Base-by-base conservation (phyloP, 2,113 vertebrate genomes). In the Xyliphius kryptos region DNA sequence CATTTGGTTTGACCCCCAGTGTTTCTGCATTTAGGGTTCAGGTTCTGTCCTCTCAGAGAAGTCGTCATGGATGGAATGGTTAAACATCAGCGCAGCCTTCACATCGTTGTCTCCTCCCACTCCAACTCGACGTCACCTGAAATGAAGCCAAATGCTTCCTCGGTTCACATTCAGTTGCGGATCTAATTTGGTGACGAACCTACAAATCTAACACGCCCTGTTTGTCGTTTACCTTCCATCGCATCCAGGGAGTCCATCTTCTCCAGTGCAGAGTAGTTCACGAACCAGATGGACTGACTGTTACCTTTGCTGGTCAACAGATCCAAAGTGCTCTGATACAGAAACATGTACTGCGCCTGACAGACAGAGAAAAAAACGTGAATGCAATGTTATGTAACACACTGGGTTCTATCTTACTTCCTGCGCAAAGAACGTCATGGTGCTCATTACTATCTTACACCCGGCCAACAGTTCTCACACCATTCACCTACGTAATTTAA, bases 81-180 rank as follows among this genome's bases (percentile, higher is more conserved):
- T 47, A 37, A 58, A 16, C 3, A 57, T 63, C 51, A 69, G 61
- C 58, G 61, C 88, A 83, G 94, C 92, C 92, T 94, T 91, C 83
- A 98, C 95, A 97, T 98, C 0, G 95, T 97, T 43, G 95, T 97
- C 82, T 98, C 95, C 82, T 98, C 94, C 95, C 95, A 98, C 77
- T 98, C 95, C 63, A 98, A 84, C 62, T 98, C 95, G 61, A 98
- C 92, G 66, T 98, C 95, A 85, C 95, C 95, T 98, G 74, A 83
- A 72, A 78, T 66, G 77, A 63, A 77, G 68, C 6, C n/a, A 38
- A 11, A 61, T 16, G 40, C 9, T 9, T 53, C 5, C 11, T 20
- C 40, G 20, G 12, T 5, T 2, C 22, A 26, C 22, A 26, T 26
- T 26, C 22, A 3, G 22, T 26, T 26, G 22, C n/a, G 22, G 22